Evolutionary conservation across 30 jellyfish, hydroid and myxozoan genomes (phyloP), one percentile per base, ranked within the genome.

Genomic region (Morbakka virulenta): DNA sequence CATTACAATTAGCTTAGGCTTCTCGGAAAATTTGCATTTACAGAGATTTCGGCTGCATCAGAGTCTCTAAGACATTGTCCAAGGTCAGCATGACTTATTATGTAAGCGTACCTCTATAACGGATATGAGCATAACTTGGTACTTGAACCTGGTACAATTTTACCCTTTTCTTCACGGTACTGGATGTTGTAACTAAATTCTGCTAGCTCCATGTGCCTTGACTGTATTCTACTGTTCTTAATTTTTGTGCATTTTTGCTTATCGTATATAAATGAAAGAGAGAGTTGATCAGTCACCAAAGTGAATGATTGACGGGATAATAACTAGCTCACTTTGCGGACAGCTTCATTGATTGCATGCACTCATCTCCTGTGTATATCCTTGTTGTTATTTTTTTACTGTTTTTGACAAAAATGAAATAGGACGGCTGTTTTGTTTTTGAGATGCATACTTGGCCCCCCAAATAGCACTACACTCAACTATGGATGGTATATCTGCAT

Each of bases 171-270:
- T 72, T 72, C 84, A 1, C 87, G 70, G 57, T 80, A 80, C 52
- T 48, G 53, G 47, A 69, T 80, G 35, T 67, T 69, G 68, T 80
- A 67, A 32, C 88, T 80, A 79, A 67, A 80, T 69, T 69, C 88
- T 27, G 94, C 74, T 14, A 83, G 82, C 68, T 83, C 95, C 27
- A 83, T 22, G 21, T 77, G 79, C 95, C 95, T 74, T 50, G 75
- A 35, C n/a, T 62, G 86, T 25, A 83, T 83, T 57, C 76, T 76
- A 78, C 69, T 76, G 65, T 83, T 75, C 72, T 83, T 83, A 0
- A 83, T 76, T 48, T 83, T 83, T 31, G 93, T 22, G 21, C 84
- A 76, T 48, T 32, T 83, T 36, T 92, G 85, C 67, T 76, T 83
- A 65, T 76, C 79, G 30, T 36, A 74, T 92, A 83, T 74, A 70